phyloP scores from a whole-genome alignment of 2,888 invertebrate genomes.

The Trachelus troglodyta region DNA sequence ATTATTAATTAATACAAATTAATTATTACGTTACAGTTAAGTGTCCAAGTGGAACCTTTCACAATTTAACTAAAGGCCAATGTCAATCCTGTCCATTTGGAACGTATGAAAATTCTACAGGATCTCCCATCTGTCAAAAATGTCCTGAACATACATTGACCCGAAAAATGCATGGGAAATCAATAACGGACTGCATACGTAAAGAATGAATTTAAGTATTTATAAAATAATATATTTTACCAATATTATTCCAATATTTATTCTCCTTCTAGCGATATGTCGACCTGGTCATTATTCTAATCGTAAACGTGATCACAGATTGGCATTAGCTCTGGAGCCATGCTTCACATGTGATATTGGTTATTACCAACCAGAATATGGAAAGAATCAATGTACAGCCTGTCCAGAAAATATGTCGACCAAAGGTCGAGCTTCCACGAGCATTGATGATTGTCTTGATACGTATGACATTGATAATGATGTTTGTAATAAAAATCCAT shows the following conservation, averaged over 20 bases:
- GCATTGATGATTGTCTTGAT: slow-evolving; percentile 65
- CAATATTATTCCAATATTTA: slow-evolving; percentile 17
- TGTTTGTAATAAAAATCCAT: slow-evolving; percentile 68
- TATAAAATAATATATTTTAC: slow-evolving; percentile 5
- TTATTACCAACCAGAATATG: slow-evolving; percentile 72
- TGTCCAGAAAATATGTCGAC: slow-evolving; percentile 72
- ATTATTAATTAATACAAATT: background rate
- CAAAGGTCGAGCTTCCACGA: slow-evolving; percentile 58
- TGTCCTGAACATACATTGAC: slow-evolving; percentile 74
- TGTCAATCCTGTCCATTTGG: slow-evolving; percentile 73
- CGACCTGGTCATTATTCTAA: slow-evolving; percentile 68
- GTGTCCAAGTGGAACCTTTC: slow-evolving; percentile 76
- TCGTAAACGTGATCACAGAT: slow-evolving; percentile 57
- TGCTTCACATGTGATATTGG: slow-evolving; percentile 64
- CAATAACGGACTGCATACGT: slow-evolving; percentile 71
- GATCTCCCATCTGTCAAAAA: slow-evolving; percentile 68
- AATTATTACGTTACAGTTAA: slow-evolving; percentile 66
- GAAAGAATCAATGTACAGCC: slow-evolving; percentile 69
- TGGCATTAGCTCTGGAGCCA: slow-evolving; percentile 42
- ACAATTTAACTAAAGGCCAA: slow-evolving; percentile 68
- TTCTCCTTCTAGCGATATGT: slow-evolving; percentile 67
- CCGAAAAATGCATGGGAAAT: slow-evolving; percentile 66
- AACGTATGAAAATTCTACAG: slow-evolving; percentile 71
- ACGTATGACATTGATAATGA: slow-evolving; percentile 65
- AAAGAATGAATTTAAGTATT: slow-evolving; percentile 30